Base-by-base conservation (phyloP, 2,888 invertebrate species). In the Sclerodermus sp. region DNA sequence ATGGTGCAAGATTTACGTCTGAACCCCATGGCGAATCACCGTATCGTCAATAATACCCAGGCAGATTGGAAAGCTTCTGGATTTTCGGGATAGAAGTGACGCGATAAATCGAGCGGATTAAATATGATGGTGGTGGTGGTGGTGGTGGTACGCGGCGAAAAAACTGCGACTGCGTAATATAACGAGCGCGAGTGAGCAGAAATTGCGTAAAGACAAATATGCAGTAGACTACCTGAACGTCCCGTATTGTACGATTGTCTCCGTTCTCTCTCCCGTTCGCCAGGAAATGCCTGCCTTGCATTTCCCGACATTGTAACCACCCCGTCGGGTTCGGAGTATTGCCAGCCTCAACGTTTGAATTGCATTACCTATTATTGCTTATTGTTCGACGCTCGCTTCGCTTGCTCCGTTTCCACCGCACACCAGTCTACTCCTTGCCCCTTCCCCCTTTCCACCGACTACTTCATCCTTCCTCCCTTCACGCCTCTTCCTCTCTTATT, bases 281-380 rank as follows among this genome's bases (percentile, higher is more conserved):
- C 68, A 65, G 69, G 66, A 73, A 73, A 71, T 70, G 71, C 71
- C 65, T 66, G 69, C 62, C 70, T 70, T 70, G 73, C 72, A 71
- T 72, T 74, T 74, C 66, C 68, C 67, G 64, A 63, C 62, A 73
- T 72, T 71, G 70, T 69, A 63, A 63, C 64, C 64, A 59, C 55
- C 64, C 64, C 57, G 63, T 62, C 58, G 58, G 58, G 62, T 65
- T 65, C 68, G 64, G 58, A 61, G 67, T 73, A 73, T 72, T 72
- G 74, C 71, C 72, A 70, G 68, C 68, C 67, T 67, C 67, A 60
- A 64, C 69, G 68, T 72, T 74, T 73, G 71, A 75, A 75, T 74
- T 72, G 73, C 69, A 75, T 74, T 74, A 74, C 70, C 71, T 71
- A 74, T 73, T 70, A 72, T 73, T 74, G 71, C 74, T 74, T 74